Evolutionary conservation across 2,797 vertebrate species (phyloP).

Genomic region (Molossus alvarezi): DNA sequence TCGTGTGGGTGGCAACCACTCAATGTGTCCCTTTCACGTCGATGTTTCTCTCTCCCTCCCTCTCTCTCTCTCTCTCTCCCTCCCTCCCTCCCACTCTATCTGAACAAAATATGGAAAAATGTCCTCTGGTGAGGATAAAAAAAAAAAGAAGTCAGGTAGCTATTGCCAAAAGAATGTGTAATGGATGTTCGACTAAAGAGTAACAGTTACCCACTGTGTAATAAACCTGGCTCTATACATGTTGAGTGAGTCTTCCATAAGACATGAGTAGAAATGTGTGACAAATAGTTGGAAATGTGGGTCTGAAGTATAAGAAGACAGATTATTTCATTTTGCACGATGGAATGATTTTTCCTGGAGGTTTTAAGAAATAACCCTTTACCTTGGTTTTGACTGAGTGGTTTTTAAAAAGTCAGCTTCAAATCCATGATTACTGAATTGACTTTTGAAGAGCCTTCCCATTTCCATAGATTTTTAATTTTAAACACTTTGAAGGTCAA

Average conservation of each 20-base stretch:
- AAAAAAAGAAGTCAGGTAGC: neutral
- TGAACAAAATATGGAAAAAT: too few species aligned
- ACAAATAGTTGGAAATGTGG: neutral
- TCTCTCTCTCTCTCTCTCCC: too few species aligned
- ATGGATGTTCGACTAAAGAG: neutral
- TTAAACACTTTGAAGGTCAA: slow-evolving; percentile 6
- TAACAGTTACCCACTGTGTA: neutral
- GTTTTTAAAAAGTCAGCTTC: slow-evolving; percentile 17
- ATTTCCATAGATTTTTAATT: neutral
- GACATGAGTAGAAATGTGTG: neutral
- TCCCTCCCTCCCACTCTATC: too few species aligned
- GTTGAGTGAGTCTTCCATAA: neutral
- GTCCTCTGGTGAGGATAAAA: too few species aligned
- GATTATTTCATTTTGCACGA: neutral
- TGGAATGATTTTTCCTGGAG: neutral
- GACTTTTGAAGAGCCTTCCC: slow-evolving; percentile 13
- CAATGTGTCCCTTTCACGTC: too few species aligned
- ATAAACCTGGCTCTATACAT: neutral
- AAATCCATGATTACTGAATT: neutral
- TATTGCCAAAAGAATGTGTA: neutral
- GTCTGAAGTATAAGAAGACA: neutral
- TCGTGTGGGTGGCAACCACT: too few species aligned
- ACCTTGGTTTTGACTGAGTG: neutral
- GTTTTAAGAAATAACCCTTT: neutral
- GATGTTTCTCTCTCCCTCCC: too few species aligned